Base-by-base conservation (phyloP, 1,140 invertebrate species). In the Penaeus indicus region DNA sequence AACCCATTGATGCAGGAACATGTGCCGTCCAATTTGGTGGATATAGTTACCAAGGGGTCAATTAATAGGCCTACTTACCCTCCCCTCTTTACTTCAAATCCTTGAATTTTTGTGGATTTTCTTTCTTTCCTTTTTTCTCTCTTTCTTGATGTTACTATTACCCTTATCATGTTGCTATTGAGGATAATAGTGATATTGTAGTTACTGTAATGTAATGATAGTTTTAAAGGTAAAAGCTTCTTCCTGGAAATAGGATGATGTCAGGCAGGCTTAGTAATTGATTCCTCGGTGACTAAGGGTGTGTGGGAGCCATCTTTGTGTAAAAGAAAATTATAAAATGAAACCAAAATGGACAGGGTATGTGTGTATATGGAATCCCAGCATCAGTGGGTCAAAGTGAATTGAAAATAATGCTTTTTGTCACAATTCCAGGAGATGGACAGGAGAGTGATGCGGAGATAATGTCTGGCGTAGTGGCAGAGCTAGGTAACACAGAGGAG, bases 371-470 rank as follows among this genome's bases (percentile, higher is more conserved):
- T 67, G 64, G 25, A 67, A 67, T 67, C 11, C 4, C 64, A 42
- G 38, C 38, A 42, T 42, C 25, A 22, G 21, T 67, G 64, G 21
- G 25, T 67, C 25, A 67, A 67, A 25, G 0, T 67, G 64, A 7
- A 69, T 10, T 85, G 25, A 80, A 32, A 25, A 11, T 42, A 42
- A 82, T 18, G 42, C 42, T 62, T 54, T 79, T 38, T 47, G 22
- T 18, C 64, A 25, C 38, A 61, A 61, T 21, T 38, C 79, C 78
- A 89, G 88, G 88, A 83, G 90, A 89, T 72, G 90, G 88, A 19
- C 83, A 88, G 47, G 90, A 91, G 75, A 91, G 90, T 84, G 90
- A 91, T 84, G 87, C 78, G 18, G 88, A 89, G 21, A 69, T 90
- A 27, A 91, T 91, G 90, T 79, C 90, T 25, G 67, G 75, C 8